Evolutionary conservation across 1,140 invertebrate species (phyloP).

Genomic region (Megathymus violae): DNA sequence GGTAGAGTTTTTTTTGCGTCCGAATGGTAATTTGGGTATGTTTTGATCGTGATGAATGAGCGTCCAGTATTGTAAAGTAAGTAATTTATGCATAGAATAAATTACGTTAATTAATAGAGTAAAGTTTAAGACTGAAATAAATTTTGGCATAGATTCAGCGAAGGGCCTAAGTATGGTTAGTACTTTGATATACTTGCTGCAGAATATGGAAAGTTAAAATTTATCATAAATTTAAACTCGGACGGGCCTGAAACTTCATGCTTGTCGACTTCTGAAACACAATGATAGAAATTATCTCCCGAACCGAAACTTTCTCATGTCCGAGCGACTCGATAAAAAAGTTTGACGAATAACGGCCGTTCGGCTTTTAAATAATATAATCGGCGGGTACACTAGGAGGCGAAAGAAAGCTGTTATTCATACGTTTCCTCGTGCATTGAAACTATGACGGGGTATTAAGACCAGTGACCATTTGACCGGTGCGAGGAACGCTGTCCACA

Average conservation of each 20-base stretch:
- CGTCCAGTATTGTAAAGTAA: slow-evolving; percentile 2
- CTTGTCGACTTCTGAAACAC: slow-evolving; percentile 19
- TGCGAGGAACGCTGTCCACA: slow-evolving; percentile 74
- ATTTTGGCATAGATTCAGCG: background rate
- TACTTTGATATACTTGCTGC: no score
- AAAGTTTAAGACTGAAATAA: background rate
- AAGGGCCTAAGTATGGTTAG: background rate
- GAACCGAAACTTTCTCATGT: slow-evolving; percentile 69
- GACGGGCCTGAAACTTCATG: slow-evolving; percentile 1
- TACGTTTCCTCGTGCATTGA: slow-evolving; percentile 74
- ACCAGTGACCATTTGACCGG: slow-evolving; percentile 78
- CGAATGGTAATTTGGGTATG: slow-evolving; percentile 46
- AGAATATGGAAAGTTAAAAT: no score
- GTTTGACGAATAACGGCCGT: slow-evolving; percentile 75
- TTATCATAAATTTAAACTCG: no score
- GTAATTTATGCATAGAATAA: slow-evolving; percentile 1
- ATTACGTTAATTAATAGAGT: background rate
- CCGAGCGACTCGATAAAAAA: slow-evolving; percentile 61
- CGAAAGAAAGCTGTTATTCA: slow-evolving; percentile 76
- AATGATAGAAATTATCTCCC: slow-evolving; percentile 31
- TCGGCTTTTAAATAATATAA: slow-evolving; percentile 77
- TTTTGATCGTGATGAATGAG: slow-evolving; percentile 25
- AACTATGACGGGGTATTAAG: slow-evolving; percentile 67
- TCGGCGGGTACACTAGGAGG: slow-evolving; percentile 60
- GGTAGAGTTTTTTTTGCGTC: slow-evolving; percentile 65